Evolutionary conservation across 2,888 invertebrate species (phyloP), one percentile per base, ranked within the genome.

Genomic region (Deladenus siricidicola): DNA sequence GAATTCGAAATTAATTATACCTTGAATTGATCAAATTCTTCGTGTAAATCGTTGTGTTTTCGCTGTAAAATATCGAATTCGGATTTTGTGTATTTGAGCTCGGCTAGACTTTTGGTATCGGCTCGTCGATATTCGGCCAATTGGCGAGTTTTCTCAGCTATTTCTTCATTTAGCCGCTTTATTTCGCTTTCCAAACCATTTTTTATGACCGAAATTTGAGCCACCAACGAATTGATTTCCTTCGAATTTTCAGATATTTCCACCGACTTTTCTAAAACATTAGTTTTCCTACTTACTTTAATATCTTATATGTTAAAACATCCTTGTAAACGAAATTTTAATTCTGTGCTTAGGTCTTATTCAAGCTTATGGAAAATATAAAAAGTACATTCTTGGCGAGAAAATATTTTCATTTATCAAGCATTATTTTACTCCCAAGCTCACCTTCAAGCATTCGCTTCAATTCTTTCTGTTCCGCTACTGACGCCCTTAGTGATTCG

Each of bases 1-100:
- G 39, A 34, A 34, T 34, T 10, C 39, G 6, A 34, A 34, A 34
- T 34, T 10, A 34, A 10, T 10, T 10, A 10, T 10, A 34, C 39
- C 39, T 34, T 34, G 14, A 34, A 61, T 10, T 30, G 6, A 53
- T 60, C 14, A 19, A 1, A 26, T 26, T 26, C 17, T 23, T 17
- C 24, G 42, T 56, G 49, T 56, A 59, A 23, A 39, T 42, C 17
- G 19, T 63, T 61, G 47, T 58, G 68, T 50, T 72, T 71, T 44
- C 52, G 51, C 44, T 54, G 50, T 10, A 71, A 24, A 39, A 65
- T 64, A 34, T 66, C 64, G 23, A 59, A 56, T 6, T 68, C 62
- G 10, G 42, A 30, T 42, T 51, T 45, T 6, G 72, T 56, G 21
- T 61, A 53, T 8, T 56, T 34, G 14, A 64, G 50, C 51, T 70